Evolutionary conservation across 2,888 invertebrate genomes (phyloP), one percentile per base, ranked within the genome.

Genomic region (Ichneumon xanthorius): DNA sequence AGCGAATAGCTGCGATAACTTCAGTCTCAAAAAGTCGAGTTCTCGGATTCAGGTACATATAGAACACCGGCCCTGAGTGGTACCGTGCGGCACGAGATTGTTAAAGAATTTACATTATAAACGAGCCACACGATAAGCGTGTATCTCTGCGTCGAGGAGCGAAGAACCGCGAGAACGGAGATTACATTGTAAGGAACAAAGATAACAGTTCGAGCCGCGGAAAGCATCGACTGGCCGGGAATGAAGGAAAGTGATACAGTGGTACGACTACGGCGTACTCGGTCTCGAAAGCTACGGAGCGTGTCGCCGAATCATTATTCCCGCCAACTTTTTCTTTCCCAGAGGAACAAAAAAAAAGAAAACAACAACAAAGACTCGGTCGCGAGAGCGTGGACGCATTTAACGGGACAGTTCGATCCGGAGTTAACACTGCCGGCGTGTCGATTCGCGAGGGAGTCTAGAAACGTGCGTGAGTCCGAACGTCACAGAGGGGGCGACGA

Each of bases 251-350:
- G 7, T 63, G 11, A 33, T 67, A 67, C 50, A 26, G 11, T 19
- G 9, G 26, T 26, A 19, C 26, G 19, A 9, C 26, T 14, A 11
- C 11, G 3, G 22, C 26, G 58, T 77, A 80, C 82, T 88, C 86
- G 82, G 80, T 88, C 87, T 88, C 86, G 82, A 87, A 84, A 88
- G 87, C 86, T 76, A 76, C 84, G 86, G 81, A 82, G 86, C 86
- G 87, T 88, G 84, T 84, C 87, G 80, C 6, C 53, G 79, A 79
- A 79, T 75, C 53, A 83, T 83, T 79, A 79, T 61, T 40, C 61
- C 61, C 83, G 70, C 70, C 61, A 75, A 73, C 78, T 76, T 80
- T 79, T 80, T 37, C 68, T 76, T 71, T 22, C 1, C 50, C 40
- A 4, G 1, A 6, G 22, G 19, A 55, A 30, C 37, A 37, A 37